Conservation (phyloP, 2,888 invertebrate genomes). For the Drosophila robusta region DNA sequence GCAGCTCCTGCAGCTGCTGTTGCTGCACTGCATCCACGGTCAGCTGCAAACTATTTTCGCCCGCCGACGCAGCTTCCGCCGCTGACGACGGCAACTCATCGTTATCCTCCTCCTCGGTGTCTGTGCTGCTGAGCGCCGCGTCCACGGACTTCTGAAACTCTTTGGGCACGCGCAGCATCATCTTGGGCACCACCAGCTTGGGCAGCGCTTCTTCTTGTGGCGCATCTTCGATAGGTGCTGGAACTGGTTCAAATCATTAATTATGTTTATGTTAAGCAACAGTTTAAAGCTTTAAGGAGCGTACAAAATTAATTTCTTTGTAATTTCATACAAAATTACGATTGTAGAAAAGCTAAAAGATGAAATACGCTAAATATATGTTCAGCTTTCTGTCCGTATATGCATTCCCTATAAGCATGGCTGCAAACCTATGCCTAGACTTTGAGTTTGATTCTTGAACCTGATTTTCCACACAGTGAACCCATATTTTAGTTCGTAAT, state of each 20-base stretch:
- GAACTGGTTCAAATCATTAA: conserved; percentile 40
- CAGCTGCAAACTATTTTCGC: conserved; percentile 10
- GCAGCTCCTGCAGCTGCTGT: conserved; percentile 24
- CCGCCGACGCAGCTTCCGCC: not conserved
- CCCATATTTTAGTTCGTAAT: too few relatives aligned
- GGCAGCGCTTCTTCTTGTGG: conserved; percentile 35
- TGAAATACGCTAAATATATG: too few relatives aligned
- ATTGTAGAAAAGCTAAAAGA: too few relatives aligned
- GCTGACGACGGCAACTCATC: conserved; percentile 37
- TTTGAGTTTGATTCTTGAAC: too few relatives aligned
- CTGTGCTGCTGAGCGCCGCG: conserved; percentile 83
- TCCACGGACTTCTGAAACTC: conserved; percentile 86
- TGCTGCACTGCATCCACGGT: conserved; percentile 50
- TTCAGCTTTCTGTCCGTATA: too few relatives aligned
- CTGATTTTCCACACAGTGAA: too few relatives aligned
- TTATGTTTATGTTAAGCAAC: not conserved
- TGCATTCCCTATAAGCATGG: too few relatives aligned
- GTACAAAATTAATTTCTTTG: not conserved
- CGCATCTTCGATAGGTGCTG: conserved; percentile 37
- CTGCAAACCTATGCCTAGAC: too few relatives aligned
- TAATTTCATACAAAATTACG: too few relatives aligned
- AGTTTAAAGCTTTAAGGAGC: not conserved
- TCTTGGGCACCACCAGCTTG: conserved; percentile 87
- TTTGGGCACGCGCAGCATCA: conserved; percentile 89
- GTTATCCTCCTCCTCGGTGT: conserved; percentile 81